Evolutionary conservation across 1,140 invertebrate species (phyloP), one percentile per base, ranked within the genome.

Genomic region (Coelopa frigida): DNA sequence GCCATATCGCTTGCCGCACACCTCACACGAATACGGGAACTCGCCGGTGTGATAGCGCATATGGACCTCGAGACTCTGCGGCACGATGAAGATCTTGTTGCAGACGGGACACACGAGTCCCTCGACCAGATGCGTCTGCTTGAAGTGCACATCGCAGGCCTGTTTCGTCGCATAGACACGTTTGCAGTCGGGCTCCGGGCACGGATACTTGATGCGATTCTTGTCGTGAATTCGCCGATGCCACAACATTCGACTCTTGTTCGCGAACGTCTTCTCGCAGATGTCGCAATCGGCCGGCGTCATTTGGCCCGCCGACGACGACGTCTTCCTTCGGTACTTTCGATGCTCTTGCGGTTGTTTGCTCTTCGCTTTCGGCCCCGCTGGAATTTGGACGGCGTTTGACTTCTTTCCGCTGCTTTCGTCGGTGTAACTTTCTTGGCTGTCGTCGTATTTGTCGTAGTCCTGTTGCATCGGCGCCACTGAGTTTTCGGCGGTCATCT

Each of bases 41-140:
- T 71, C 65, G 3, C 75, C 77, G 1, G 77, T 78, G 51, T 80
- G 78, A 3, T 78, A 70, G 1, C 77, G 73, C 73, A 78, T 78
- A 54, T 81, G 80, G 2, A 75, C 69, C 0, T 75, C 72, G 52
- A 82, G 59, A 49, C 78, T 78, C 8, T 73, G 74, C 22, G 70
- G 66, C 5, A 72, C 65, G 5, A 67, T 64, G 38, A 75, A 76
- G 21, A 67, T 56, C 41, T 75, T 75, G 15, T 70, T 65, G 43
- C 73, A 76, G 0, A 72, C 59, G 5, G 64, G 56, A 45, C 75
- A 75, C 10, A 27, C 12, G 27, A 18, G 36, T 36, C 37, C 37
- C 6, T 33, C 26, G 18, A 17, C 23, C 4, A 22, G 39, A 26
- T 60, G 58, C 14, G 52, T 51, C 11, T 49, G 39, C 3, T 50